phyloP scores from a whole-genome alignment of 2,797 vertebrate species.

The Scleropages formosus region DNA sequence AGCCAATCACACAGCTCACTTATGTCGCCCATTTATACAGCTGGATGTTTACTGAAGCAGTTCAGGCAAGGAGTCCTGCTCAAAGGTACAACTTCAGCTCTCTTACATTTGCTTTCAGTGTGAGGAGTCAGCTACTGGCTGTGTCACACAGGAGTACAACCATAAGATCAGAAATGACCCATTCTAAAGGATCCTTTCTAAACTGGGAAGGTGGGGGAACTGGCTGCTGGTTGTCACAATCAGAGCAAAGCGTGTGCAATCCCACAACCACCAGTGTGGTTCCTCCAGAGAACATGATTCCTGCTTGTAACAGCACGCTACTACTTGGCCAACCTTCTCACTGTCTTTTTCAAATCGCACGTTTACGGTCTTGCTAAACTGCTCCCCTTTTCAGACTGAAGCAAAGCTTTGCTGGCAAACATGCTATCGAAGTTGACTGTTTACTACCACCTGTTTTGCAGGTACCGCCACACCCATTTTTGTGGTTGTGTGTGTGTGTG shows the following conservation, averaged over 20 bases:
- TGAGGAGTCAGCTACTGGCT: neutral
- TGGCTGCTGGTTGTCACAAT: neutral
- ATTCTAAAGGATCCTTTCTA: no score
- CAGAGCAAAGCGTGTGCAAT: neutral
- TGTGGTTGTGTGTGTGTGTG: neutral
- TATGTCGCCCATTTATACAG: no score
- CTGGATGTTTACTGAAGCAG: no score
- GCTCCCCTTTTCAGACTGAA: slow-evolving; percentile 7
- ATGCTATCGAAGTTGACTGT: neutral
- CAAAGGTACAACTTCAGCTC: neutral
- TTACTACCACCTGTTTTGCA: neutral
- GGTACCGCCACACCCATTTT: neutral
- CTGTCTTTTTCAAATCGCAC: neutral
- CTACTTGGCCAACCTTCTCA: no score
- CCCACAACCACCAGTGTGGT: neutral
- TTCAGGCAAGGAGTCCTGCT: neutral
- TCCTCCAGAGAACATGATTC: no score
- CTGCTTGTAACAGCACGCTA: no score
- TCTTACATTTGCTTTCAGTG: neutral
- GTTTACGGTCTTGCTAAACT: slow-evolving; percentile 4
- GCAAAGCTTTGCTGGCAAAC: no score
- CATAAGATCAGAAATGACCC: no score
- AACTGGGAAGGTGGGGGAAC: no score
- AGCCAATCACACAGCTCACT: no score
- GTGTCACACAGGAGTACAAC: neutral